Evolutionary conservation across 2,888 invertebrate genomes (phyloP).

Genomic region (Trisateles emortualis): DNA sequence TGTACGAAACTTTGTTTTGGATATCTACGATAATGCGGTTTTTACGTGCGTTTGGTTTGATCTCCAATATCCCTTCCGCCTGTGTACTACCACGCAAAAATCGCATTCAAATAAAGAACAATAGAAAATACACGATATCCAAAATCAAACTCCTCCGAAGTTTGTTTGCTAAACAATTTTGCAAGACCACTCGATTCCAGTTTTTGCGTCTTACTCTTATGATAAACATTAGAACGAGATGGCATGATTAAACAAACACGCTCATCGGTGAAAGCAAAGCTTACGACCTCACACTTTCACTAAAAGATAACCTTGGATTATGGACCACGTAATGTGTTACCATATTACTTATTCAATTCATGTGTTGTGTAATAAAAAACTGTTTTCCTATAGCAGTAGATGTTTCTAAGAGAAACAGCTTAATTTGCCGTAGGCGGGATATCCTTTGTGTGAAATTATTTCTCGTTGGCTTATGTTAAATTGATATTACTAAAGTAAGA

Average conservation of each 20-base stretch:
- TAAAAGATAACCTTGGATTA: slow-evolving; percentile 72
- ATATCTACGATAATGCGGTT: slow-evolving; percentile 12
- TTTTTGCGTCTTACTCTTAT: slow-evolving; percentile 35
- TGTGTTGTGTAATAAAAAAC: slow-evolving; percentile 36
- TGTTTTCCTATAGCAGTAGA: slow-evolving; percentile 19
- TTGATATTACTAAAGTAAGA: too few species aligned
- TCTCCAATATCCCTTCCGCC: slow-evolving; percentile 5
- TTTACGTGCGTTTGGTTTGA: slow-evolving; percentile 18
- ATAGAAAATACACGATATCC: slow-evolving; percentile 4
- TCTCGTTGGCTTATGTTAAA: neutral
- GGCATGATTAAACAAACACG: slow-evolving; percentile 44
- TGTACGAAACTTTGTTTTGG: neutral
- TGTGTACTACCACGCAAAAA: slow-evolving; percentile 16
- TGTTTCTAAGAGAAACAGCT: slow-evolving; percentile 16
- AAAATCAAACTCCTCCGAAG: slow-evolving; percentile 15
- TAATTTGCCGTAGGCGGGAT: slow-evolving; percentile 11
- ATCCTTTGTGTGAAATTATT: slow-evolving; percentile 2
- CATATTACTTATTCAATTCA: slow-evolving; percentile 52
- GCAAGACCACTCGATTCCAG: slow-evolving; percentile 24
- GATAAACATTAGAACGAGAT: slow-evolving; percentile 46
- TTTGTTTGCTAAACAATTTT: slow-evolving; percentile 44
- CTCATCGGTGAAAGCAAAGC: slow-evolving; percentile 67
- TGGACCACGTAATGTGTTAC: slow-evolving; percentile 67
- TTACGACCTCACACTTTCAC: slow-evolving; percentile 71
- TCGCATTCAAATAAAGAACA: slow-evolving; percentile 14